These are phyloP conservation scores for Polypterus bichir DNA, from an alignment of 2,113 vertebrate species.

Conservation along the genomic window DNA sequence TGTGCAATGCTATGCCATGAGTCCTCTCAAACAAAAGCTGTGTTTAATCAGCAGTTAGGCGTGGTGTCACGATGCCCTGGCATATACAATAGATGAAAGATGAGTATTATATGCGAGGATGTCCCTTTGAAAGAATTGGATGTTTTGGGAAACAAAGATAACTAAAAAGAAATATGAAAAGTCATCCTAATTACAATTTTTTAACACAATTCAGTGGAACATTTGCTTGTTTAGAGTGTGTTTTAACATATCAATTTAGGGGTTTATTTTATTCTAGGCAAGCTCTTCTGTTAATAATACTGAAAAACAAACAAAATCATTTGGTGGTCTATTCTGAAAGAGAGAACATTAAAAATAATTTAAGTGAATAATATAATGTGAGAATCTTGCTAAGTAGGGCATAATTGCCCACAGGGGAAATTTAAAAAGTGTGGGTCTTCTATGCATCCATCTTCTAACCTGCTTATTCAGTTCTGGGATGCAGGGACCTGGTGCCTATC, in stretches of 20 bases:
- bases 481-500: no score
- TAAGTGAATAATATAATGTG: no score
- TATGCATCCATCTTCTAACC: no score
- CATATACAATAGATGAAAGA: constrained; percentile 24
- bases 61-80: constrained; percentile 25
- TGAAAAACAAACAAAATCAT: no score
- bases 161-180: constrained; percentile 24
- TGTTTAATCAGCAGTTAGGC: constrained; percentile 42
- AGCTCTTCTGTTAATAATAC: no score
- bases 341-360: no score
- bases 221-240: constrained; percentile 4
- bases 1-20: constrained; percentile 40
- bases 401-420: no score
- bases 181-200: constrained; percentile 20
- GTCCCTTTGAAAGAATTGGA: no score
- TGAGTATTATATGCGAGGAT: neutral
- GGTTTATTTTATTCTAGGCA: neutral
- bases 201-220: constrained; percentile 3
- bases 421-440: no score
- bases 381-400: no score
- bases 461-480: no score
- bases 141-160: constrained; percentile 3
- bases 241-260: constrained; percentile 10
- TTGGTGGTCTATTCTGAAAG: no score
- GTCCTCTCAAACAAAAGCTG: constrained; percentile 41